Conservation (phyloP, 2,113 vertebrate species). For the Misgurnus anguillicaudatus region DNA sequence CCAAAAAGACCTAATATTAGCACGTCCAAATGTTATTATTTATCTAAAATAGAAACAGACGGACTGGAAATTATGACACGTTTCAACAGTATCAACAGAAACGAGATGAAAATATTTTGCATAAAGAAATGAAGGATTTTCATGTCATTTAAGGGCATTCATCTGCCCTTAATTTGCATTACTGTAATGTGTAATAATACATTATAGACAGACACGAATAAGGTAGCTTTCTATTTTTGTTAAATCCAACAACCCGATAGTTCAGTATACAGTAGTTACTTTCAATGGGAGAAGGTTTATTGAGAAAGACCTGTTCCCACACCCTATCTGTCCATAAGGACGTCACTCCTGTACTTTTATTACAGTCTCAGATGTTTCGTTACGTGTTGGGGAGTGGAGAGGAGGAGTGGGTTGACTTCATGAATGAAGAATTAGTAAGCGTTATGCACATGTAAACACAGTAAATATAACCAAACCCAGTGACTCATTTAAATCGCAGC, state of each 20-base stretch:
- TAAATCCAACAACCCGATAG: too few relatives aligned
- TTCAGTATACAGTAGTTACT: not conserved
- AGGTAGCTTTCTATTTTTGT: too few relatives aligned
- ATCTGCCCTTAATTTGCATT: too few relatives aligned
- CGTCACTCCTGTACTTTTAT: slow-evolving; percentile 11
- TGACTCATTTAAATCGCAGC: slow-evolving; percentile 24
- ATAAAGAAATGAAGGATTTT: too few relatives aligned
- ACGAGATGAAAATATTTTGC: too few relatives aligned
- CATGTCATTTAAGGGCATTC: too few relatives aligned
- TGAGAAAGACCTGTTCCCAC: not conserved
- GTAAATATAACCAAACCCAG: slow-evolving; percentile 34
- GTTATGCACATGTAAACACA: not conserved
- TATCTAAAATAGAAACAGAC: not conserved
- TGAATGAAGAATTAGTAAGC: slow-evolving; percentile 27
- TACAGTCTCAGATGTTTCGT: not conserved
- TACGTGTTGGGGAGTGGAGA: slow-evolving; percentile 23
- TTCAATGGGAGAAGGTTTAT: not conserved
- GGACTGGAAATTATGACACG: too few relatives aligned
- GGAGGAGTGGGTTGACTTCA: slow-evolving; percentile 21
- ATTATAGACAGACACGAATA: too few relatives aligned
- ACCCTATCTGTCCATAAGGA: not conserved
- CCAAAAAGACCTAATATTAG: not conserved
- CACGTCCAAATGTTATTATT: not conserved
- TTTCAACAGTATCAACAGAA: too few relatives aligned
- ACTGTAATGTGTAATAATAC: too few relatives aligned